Evolutionary conservation across 2,113 vertebrate genomes (phyloP), one percentile per base, ranked within the genome.

Genomic region (Megaptera novaeangliae): DNA sequence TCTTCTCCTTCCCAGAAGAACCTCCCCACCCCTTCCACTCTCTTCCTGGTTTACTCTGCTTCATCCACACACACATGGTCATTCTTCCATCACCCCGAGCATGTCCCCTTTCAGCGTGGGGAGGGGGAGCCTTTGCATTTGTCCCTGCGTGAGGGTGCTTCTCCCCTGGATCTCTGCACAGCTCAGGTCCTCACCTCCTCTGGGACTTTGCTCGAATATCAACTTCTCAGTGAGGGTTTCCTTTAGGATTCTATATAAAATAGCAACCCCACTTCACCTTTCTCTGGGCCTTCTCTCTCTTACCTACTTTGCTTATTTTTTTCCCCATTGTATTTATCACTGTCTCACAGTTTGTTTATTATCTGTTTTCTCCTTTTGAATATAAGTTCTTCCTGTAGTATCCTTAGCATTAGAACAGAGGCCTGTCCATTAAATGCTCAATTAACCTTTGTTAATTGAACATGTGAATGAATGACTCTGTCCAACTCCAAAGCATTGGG

Each of bases 101-200:
- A 7, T 0, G 3, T 64, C 5, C 31, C 17, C 27, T 78, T 17
- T 44, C 1, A 27, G 29, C 1, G 23, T 12, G 23, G 21, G 21
- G 71, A 82, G 36, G 39, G 15, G 6, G 5, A 29, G 44, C 12
- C 39, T 84, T 81, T 93, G n/a, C 17, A 21, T 74, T 23, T 57
- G 5, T 64, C 15, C n/a, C 39, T 59, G 34, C 8, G 6, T 39
- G 49, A 80, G 6, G 27, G 49, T 15, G 18, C 0, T 52, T 87
- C 81, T 66, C 29, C 15, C 23, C 17, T 21, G 0, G 14, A 34
- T 83, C 31, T 75, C 46, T 55, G 36, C 64, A 61, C 7, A 39
- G 57, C 44, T 39, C 64, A 6, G 9, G 20, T 29, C 52, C 52
- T 71, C n/a, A 27, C 39, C 90, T 80, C 68, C 68, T 83, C 39